A percentile compares a stretch with the other conserved stretches of the same genome.
Evolutionary conservation across 2,888 invertebrate species (phyloP).

Genomic region (Nemotelus nigrinus): DNA sequence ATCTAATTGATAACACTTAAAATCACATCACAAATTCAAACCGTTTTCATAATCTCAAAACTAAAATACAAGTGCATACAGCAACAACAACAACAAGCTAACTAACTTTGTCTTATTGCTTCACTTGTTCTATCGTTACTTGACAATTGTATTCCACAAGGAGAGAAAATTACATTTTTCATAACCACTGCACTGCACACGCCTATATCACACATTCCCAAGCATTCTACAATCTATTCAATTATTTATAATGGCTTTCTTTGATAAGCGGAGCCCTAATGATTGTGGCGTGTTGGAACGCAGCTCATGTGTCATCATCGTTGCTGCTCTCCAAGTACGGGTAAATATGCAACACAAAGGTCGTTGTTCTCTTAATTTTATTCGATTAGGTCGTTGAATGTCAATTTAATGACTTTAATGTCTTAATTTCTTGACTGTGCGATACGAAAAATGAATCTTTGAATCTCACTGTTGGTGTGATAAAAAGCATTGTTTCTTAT

Average conservation of each 20-base stretch:
- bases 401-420: conserved; percentile 15
- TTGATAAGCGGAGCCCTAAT: conserved; percentile 25
- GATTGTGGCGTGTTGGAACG: conserved; percentile 15
- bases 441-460: not conserved
- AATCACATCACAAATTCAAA: too few relatives aligned
- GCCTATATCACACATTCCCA: not conserved
- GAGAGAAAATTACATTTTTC: too few relatives aligned
- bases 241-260: conserved; percentile 28
- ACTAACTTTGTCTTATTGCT: too few relatives aligned
- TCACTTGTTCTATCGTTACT: too few relatives aligned
- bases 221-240: conserved; percentile 5
- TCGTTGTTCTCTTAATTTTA: conserved; percentile 24
- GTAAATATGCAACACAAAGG: conserved; percentile 14
- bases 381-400: conserved; percentile 24
- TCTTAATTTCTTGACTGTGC: not conserved
- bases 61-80: too few relatives aligned
- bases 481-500: too few relatives aligned
- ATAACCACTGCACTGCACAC: too few relatives aligned
- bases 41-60: too few relatives aligned
- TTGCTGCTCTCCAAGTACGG: not conserved
- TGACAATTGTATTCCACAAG: too few relatives aligned
- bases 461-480: too few relatives aligned
- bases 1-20: too few relatives aligned
- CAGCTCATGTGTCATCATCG: not conserved
- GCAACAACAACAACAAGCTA: too few relatives aligned